A percentile compares a stretch with the other conserved stretches of the same genome.
Conservation (phyloP, 2,888 invertebrate species). For the Eudasyphora cyanicolor region DNA sequence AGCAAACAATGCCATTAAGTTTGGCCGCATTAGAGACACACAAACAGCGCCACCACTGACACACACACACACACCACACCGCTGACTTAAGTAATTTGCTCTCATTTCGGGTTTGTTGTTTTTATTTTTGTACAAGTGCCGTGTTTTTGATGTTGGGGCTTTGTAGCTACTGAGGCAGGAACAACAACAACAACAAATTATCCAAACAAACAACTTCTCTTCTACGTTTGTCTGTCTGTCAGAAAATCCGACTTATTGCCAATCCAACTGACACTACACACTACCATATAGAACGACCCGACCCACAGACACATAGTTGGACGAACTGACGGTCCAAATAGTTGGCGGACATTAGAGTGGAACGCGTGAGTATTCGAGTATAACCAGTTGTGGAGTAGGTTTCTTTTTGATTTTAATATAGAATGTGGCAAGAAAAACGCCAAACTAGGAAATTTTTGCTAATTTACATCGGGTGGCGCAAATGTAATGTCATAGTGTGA, state of each 20-base stretch:
- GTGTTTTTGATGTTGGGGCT: neutral
- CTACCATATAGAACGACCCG: too few species aligned
- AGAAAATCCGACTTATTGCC: slow-evolving; percentile 10
- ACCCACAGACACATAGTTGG: neutral
- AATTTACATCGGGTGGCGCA: too few species aligned
- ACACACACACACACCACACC: slow-evolving; percentile 28
- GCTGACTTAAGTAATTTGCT: slow-evolving; percentile 66
- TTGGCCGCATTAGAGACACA: slow-evolving; percentile 57
- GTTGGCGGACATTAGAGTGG: too few species aligned
- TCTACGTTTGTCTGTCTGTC: neutral
- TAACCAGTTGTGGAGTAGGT: too few species aligned
- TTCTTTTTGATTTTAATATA: too few species aligned
- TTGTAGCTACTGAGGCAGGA: neutral
- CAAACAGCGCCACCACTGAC: neutral
- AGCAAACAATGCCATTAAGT: slow-evolving; percentile 64
- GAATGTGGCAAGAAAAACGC: too few species aligned
- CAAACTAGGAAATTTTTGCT: too few species aligned
- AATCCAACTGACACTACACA: slow-evolving; percentile 10
- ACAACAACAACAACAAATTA: slow-evolving; percentile 15
- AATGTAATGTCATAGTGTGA: too few species aligned
- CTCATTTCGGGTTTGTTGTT: slow-evolving; percentile 56
- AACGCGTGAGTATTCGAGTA: too few species aligned
- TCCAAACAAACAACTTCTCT: slow-evolving; percentile 15
- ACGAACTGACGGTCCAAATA: neutral
- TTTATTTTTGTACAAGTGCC: slow-evolving; percentile 5